Conservation (phyloP, 2,113 vertebrate species). For the Verasper variegatus region DNA sequence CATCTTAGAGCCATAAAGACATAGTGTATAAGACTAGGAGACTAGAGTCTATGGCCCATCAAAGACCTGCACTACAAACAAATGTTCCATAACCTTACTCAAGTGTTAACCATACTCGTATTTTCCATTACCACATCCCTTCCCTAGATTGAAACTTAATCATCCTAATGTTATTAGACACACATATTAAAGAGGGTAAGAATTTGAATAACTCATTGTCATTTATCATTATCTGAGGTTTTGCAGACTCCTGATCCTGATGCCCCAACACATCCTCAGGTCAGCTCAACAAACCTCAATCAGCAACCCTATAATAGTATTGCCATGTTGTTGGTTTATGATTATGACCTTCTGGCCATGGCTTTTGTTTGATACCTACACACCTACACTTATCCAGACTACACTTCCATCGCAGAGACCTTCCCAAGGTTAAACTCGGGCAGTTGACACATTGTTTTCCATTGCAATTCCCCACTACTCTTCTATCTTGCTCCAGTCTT, state of each 20-base stretch:
- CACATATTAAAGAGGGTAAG: no score
- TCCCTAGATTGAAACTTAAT: no score
- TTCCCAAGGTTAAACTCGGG: slow-evolving; percentile 73
- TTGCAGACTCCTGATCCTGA: background rate
- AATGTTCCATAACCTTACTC: no score
- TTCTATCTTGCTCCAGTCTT: slow-evolving; percentile 72
- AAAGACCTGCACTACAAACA: no score
- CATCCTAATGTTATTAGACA: no score
- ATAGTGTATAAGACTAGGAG: no score
- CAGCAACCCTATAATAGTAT: background rate
- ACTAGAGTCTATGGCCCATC: no score
- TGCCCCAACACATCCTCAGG: background rate
- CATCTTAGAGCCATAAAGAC: no score
- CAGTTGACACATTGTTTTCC: slow-evolving; percentile 73
- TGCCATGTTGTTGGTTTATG: background rate
- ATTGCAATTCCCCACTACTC: slow-evolving; percentile 73
- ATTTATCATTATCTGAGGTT: no score
- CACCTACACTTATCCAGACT: slow-evolving; percentile 22
- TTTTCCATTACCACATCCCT: no score
- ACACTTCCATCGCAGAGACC: slow-evolving; percentile 46
- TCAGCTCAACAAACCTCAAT: background rate
- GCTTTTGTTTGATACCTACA: slow-evolving; percentile 13
- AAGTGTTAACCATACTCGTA: no score
- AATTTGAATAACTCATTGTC: no score
- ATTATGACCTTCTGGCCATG: slow-evolving; percentile 8